phyloP scores from a whole-genome alignment of 2,888 invertebrate species.

The Acleris sparsana region DNA sequence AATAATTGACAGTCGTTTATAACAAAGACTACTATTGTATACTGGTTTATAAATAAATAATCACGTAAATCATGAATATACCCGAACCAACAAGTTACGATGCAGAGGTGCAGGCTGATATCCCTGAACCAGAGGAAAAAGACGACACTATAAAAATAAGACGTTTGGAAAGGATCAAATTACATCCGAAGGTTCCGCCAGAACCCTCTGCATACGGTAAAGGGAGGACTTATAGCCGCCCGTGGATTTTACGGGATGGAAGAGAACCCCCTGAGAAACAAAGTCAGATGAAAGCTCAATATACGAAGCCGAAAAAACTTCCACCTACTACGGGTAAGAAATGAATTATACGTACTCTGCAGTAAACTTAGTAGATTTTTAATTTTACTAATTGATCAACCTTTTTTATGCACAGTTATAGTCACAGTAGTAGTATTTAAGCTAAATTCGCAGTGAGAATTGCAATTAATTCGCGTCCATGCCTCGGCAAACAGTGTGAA shows the following conservation, averaged over 20 bases:
- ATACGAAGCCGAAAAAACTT: conserved; percentile 58
- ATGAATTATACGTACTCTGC: neutral
- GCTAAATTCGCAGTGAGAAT: no score
- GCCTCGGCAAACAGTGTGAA: no score
- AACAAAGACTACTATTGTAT: no score
- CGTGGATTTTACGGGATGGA: conserved; percentile 77
- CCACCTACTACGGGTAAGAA: conserved; percentile 57
- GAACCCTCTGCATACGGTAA: conserved; percentile 72
- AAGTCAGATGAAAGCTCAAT: conserved; percentile 70
- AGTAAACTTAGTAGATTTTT: no score
- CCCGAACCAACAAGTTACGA: conserved; percentile 50
- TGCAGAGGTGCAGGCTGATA: conserved; percentile 66
- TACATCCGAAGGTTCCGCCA: conserved; percentile 68
- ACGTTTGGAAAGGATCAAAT: conserved; percentile 67
- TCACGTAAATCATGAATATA: conserved; percentile 26
- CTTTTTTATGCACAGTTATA: no score
- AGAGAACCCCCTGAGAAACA: conserved; percentile 62
- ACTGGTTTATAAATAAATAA: no score
- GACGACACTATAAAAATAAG: conserved; percentile 64
- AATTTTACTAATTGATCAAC: no score
- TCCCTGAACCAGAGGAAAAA: conserved; percentile 57
- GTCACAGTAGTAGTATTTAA: no score
- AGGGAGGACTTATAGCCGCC: conserved; percentile 67
- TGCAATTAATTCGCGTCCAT: no score
- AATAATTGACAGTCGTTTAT: no score